A percentile compares a stretch with the other conserved stretches of the same genome.
These are phyloP conservation scores for Formicarius rufipectus DNA, from an alignment of 2,113 vertebrate species.

Conservation along the genomic window DNA sequence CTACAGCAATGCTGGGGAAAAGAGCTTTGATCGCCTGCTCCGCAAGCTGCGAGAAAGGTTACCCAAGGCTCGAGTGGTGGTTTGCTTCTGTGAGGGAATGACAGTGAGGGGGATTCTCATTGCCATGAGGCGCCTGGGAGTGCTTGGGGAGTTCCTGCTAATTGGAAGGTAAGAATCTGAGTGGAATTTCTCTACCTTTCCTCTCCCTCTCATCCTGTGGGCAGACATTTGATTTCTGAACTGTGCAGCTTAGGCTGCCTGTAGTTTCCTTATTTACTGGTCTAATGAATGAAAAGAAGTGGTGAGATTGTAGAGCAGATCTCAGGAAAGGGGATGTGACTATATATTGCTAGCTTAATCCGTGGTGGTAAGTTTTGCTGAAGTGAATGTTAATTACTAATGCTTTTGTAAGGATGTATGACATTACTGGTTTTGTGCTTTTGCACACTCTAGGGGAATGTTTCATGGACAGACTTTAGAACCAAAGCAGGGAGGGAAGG, in stretches of 20 bases:
- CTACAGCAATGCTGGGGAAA: conserved; percentile 97
- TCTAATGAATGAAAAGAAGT: neutral
- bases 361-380: neutral
- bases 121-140: conserved; percentile 92
- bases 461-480: neutral
- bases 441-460: neutral
- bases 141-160: conserved; percentile 91
- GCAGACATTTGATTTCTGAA: neutral
- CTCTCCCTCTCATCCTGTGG: fast-evolving
- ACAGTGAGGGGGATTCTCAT: conserved; percentile 93
- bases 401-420: neutral
- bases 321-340: neutral
- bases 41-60: conserved; percentile 90
- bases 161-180: conserved; percentile 87
- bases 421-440: neutral
- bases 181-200: neutral
- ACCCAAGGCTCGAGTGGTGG: conserved; percentile 94
- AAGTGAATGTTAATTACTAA: neutral
- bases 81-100: conserved; percentile 99
- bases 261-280: neutral
- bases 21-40: conserved; percentile 92
- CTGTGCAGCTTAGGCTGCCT: neutral
- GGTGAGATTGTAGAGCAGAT: neutral
- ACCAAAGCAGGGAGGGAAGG: neutral
- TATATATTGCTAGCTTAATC: neutral